Evolutionary conservation across 2,113 vertebrate species (phyloP), one percentile per base, ranked within the genome.

Genomic region (Solea solea): DNA sequence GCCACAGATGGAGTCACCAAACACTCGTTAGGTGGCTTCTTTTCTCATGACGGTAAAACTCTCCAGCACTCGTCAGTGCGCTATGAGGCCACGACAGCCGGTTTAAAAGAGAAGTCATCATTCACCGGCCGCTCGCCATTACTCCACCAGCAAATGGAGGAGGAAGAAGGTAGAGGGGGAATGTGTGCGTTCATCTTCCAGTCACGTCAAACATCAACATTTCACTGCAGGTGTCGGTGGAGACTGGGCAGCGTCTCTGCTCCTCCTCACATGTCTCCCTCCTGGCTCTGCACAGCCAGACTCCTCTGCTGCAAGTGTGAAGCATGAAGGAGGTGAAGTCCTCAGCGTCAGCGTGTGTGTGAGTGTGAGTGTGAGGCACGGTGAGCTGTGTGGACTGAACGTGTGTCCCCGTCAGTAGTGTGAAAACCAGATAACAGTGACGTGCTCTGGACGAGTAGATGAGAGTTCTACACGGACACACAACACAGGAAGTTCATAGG

Each of bases 141-240:
- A 74, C 66, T 77, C 72, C 49, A 3, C 13, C 3, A 49, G 68
- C n/a, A 70, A 74, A 77, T 62, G 60, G 55, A 74, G 57, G 59
- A 60, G 39, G 55, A 72, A 72, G 49, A 49, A 21, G 56, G 2
- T 54, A 14, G 59, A 2, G 1, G 52, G 21, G 65, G 77, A 69
- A 48, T 54, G 66, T 49, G 77, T 72, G 46, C 69, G 34, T 71
- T 80, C 58, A 16, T 75, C 51, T 73, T 73, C 54, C 60, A 74
- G 78, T 76, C 55, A 13, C 44, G 52, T 77, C 34, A 82, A 84
- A 84, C 73, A 68, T 82, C 70, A 85, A 84, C 77, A 83, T 79
- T 83, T 86, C 49, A 76, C 4, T 6, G 50, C 62, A 66, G 60
- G 81, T 84, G 85, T 79, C 52, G 14, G 62, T 49, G 56, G 83